These are phyloP conservation scores for Habrosyne pyritoides DNA, from an alignment of 2,888 invertebrate genomes.

Conservation along the genomic window DNA sequence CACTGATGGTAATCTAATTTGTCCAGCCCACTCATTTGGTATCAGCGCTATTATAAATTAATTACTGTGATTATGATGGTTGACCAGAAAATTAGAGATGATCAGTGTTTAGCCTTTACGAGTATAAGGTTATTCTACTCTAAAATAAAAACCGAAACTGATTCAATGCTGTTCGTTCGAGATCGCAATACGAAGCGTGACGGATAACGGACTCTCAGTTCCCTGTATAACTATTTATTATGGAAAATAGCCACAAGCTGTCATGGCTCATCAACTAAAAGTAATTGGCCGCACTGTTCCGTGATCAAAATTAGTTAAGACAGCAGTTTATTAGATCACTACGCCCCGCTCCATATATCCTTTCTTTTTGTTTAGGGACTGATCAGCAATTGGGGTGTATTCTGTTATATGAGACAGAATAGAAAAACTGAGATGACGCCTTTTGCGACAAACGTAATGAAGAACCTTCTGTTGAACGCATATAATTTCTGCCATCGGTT, in stretches of 20 bases:
- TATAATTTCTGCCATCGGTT: no score
- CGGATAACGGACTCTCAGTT: slow-evolving; percentile 52
- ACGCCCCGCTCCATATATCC: neutral
- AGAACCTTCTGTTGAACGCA: no score
- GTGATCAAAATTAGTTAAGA: slow-evolving; percentile 24
- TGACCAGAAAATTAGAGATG: neutral
- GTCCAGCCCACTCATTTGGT: neutral
- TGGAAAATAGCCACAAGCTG: slow-evolving; percentile 54
- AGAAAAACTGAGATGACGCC: no score
- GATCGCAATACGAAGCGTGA: slow-evolving; percentile 50
- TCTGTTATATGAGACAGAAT: no score
- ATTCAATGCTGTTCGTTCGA: slow-evolving; percentile 42
- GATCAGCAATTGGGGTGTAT: neutral
- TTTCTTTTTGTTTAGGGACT: neutral
- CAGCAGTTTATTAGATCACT: slow-evolving; percentile 6
- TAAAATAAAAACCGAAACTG: slow-evolving; percentile 43
- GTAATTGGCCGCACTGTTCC: slow-evolving; percentile 42
- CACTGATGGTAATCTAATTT: neutral
- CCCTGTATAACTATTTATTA: slow-evolving; percentile 60
- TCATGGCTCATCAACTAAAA: slow-evolving; percentile 52
- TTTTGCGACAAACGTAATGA: no score
- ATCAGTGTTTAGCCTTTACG: neutral
- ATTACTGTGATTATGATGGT: slow-evolving; percentile 1
- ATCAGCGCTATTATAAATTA: neutral
- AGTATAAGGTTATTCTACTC: slow-evolving; percentile 31